Evolutionary conservation across 2,113 vertebrate species (phyloP).

Genomic region (Alligator sinensis): DNA sequence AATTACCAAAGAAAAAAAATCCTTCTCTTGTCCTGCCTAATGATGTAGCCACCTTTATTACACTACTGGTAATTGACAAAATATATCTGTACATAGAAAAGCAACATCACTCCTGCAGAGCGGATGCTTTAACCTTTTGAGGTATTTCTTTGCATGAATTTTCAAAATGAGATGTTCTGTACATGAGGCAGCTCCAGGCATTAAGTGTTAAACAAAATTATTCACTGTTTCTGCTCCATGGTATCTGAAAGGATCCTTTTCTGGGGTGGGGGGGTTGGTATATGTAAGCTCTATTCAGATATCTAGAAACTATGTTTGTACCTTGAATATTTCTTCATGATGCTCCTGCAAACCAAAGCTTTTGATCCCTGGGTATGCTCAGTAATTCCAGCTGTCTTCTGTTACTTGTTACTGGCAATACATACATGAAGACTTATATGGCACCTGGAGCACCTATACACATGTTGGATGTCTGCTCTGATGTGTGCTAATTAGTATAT

Average conservation of each 20-base stretch:
- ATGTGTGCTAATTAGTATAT: too few relatives aligned
- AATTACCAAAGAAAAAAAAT: not conserved
- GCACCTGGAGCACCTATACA: not conserved
- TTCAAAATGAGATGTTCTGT: not conserved
- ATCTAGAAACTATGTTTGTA: not conserved
- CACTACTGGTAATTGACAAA: too few relatives aligned
- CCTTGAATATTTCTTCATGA: not conserved
- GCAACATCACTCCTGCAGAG: not conserved
- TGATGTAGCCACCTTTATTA: not conserved
- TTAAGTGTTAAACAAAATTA: not conserved
- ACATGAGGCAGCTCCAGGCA: not conserved
- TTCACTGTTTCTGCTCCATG: not conserved
- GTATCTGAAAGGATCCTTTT: not conserved
- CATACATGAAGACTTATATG: not conserved
- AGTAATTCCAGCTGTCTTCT: not conserved
- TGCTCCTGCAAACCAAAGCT: not conserved
- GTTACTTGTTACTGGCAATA: not conserved
- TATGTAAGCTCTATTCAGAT: not conserved
- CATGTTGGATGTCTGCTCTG: too few relatives aligned
- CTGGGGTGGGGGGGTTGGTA: too few relatives aligned
- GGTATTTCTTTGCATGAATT: not conserved
- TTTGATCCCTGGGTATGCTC: not conserved
- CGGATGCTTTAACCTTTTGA: not conserved
- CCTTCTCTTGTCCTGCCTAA: not conserved
- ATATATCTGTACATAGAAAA: too few relatives aligned